These are phyloP conservation scores for Serrognathus titanus DNA, from an alignment of 2,888 invertebrate genomes.

Conservation along the genomic window DNA sequence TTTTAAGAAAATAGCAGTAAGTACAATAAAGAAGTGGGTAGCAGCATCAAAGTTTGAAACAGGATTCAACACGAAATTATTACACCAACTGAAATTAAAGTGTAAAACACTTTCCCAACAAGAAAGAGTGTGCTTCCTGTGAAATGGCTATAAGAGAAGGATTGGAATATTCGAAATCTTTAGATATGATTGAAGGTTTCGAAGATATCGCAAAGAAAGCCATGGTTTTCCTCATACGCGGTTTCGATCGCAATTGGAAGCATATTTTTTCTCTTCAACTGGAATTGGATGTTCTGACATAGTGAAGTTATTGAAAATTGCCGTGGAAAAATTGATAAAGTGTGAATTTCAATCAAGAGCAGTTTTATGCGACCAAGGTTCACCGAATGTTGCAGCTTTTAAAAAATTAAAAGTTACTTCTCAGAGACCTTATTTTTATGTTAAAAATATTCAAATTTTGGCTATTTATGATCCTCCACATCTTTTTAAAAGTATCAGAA, in stretches of 20 bases:
- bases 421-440: slow-evolving; percentile 10
- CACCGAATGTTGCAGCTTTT: slow-evolving; percentile 7
- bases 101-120: too few relatives aligned
- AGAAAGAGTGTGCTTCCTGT: too few relatives aligned
- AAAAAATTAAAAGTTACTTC: slow-evolving; percentile 4
- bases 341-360: slow-evolving; percentile 5
- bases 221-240: slow-evolving; percentile 7
- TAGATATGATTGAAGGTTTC: slow-evolving; percentile 17
- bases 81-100: too few relatives aligned
- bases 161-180: slow-evolving; percentile 5
- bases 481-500: slow-evolving; percentile 11
- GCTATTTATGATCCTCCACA: slow-evolving; percentile 9
- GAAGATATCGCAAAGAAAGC: slow-evolving; percentile 14
- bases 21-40: too few relatives aligned
- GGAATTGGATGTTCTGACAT: not conserved
- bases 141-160: too few relatives aligned
- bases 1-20: too few relatives aligned
- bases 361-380: slow-evolving; percentile 11
- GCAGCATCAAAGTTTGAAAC: too few relatives aligned
- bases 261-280: slow-evolving; percentile 1
- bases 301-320: too few relatives aligned
- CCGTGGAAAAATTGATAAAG: not conserved
- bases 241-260: slow-evolving; percentile 10
- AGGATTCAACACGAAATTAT: too few relatives aligned
- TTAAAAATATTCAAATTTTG: slow-evolving; percentile 1